Conservation (phyloP, 2,797 vertebrate genomes). For the Telmatherina bonti region DNA sequence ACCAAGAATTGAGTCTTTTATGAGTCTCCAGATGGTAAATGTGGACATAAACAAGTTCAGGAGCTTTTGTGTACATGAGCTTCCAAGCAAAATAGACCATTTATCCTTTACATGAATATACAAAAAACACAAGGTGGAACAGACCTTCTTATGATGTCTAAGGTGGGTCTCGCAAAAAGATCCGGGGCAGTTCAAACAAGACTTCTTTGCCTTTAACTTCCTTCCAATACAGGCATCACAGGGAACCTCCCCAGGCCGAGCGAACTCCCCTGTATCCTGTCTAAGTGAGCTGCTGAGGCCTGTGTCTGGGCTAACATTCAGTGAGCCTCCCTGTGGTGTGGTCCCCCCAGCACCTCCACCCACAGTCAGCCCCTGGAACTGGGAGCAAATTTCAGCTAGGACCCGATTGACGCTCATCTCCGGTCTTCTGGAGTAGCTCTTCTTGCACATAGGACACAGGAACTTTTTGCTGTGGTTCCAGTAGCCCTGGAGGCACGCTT, state of each 20-base stretch:
- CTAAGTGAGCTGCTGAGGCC: not conserved
- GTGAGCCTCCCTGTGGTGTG: slow-evolving; percentile 20
- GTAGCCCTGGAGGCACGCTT: slow-evolving; percentile 85
- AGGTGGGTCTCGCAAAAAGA: slow-evolving; percentile 84
- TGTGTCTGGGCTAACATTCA: slow-evolving; percentile 29
- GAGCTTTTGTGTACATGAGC: not conserved
- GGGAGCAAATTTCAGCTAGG: slow-evolving; percentile 83
- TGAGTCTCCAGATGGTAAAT: not conserved
- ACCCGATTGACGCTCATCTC: slow-evolving; percentile 86
- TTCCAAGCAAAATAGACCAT: not conserved
- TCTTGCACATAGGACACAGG: slow-evolving; percentile 86
- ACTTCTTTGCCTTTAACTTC: slow-evolving; percentile 84
- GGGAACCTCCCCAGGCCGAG: slow-evolving; percentile 77
- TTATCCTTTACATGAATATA: not conserved
- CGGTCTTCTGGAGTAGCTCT: slow-evolving; percentile 75
- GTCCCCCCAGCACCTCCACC: slow-evolving; percentile 15
- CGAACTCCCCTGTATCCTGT: slow-evolving; percentile 72
- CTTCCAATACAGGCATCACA: slow-evolving; percentile 85
- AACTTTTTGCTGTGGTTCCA: slow-evolving; percentile 86
- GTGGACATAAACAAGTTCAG: not conserved
- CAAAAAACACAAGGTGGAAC: not conserved
- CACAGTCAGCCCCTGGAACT: slow-evolving; percentile 80
- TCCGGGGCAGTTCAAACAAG: slow-evolving; percentile 82
- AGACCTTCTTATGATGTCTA: slow-evolving; percentile 79
- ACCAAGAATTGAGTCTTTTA: not conserved